Evolutionary conservation across 2,113 vertebrate genomes (phyloP).

Genomic region (Cepphus grylle): DNA sequence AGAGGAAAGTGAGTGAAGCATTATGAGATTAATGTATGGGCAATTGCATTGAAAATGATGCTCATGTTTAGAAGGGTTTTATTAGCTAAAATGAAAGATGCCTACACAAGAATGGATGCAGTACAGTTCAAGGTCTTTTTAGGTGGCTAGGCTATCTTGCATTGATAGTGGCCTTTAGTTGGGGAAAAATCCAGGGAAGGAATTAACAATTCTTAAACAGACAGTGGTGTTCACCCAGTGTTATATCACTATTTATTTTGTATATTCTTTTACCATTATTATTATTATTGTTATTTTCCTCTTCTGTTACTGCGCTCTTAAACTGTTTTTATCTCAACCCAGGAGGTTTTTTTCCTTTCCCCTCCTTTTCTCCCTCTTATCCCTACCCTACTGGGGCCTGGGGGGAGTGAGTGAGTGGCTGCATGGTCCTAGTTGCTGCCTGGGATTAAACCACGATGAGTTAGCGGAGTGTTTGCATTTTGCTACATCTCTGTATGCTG

Average conservation of each 20-base stretch:
- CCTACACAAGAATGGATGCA: background rate
- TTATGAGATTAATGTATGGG: background rate
- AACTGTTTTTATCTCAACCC: background rate
- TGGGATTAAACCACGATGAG: background rate
- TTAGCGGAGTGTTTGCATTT: background rate
- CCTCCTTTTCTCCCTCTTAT: background rate
- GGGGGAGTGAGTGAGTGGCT: background rate
- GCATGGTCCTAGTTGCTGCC: background rate
- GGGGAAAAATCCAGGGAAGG: background rate
- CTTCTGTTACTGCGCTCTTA: background rate
- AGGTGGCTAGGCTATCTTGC: background rate
- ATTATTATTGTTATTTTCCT: background rate
- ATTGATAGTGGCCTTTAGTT: background rate
- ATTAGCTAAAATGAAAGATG: background rate
- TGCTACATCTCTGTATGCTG: background rate
- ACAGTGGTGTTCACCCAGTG: background rate
- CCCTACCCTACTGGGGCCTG: background rate
- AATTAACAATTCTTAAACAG: background rate
- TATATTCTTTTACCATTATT: background rate
- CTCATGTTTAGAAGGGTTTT: background rate
- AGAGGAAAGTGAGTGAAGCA: background rate
- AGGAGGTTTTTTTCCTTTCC: background rate
- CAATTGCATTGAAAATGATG: background rate
- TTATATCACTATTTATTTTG: background rate
- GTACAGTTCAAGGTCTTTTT: background rate